Evolutionary conservation across 2,888 invertebrate genomes (phyloP).

Genomic region (Tenthredo notha): DNA sequence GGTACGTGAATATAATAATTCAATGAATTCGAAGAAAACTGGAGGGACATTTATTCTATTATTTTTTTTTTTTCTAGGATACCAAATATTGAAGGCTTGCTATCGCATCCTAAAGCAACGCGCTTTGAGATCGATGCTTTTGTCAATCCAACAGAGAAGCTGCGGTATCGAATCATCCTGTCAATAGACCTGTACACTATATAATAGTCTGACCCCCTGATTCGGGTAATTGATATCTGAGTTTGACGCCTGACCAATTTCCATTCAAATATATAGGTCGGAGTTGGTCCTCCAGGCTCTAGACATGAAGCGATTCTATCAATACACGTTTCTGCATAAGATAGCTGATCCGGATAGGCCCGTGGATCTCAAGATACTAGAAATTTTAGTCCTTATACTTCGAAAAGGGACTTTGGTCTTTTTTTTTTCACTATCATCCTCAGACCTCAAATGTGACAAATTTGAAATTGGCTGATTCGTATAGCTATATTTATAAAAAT

Average conservation of each 20-base stretch:
- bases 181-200: constrained; percentile 3
- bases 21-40: not conserved
- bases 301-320: constrained; percentile 4
- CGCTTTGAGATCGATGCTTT: not conserved
- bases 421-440: not conserved
- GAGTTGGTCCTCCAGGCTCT: constrained; percentile 6
- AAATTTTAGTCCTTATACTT: not conserved
- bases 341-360: not conserved
- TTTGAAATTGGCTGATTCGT: not conserved
- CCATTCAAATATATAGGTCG: constrained; percentile 16
- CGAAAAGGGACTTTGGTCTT: not conserved
- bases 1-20: not conserved
- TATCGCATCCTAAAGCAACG: not conserved
- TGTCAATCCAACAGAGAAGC: not conserved
- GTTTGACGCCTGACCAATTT: constrained; percentile 15
- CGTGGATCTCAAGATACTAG: not conserved
- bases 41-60: not conserved
- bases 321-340: not conserved
- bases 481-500: not conserved
- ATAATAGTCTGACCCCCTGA: not conserved
- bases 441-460: not conserved
- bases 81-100: not conserved
- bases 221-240: constrained; percentile 6
- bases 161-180: not conserved
- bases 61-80: not conserved